phyloP scores from a whole-genome alignment of 1,140 invertebrate species.

The Lysiphlebus fabarum region DNA sequence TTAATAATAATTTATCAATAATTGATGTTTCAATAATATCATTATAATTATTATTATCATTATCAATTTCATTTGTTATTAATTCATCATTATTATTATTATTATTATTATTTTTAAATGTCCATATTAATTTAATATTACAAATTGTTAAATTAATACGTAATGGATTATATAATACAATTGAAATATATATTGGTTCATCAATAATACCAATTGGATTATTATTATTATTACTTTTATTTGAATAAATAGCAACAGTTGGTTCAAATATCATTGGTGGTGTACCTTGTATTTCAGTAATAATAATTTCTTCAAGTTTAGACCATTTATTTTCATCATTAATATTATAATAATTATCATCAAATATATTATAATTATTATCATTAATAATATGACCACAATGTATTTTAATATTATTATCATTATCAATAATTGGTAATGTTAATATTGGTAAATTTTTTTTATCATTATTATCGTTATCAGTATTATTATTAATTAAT shows the following conservation, averaged over 20 bases:
- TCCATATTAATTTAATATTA: conserved; percentile 79
- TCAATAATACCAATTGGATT: conserved; percentile 70
- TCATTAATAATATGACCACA: conserved; percentile 55
- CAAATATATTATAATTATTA: conserved; percentile 35
- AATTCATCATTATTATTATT: conserved; percentile 49
- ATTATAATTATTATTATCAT: conserved; percentile 34
- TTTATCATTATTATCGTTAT: conserved; percentile 40
- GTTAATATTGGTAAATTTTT: conserved; percentile 60
- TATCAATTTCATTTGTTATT: conserved; percentile 46
- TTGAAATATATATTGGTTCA: conserved; percentile 77
- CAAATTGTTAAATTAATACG: conserved; percentile 70
- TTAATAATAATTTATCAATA: conserved; percentile 46
- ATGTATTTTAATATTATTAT: conserved; percentile 65
- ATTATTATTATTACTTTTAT: conserved; percentile 63
- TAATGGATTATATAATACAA: conserved; percentile 78
- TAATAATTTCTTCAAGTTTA: conserved; percentile 75
- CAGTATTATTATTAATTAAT: conserved; percentile 54
- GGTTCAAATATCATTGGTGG: conserved; percentile 76
- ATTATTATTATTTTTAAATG: conserved; percentile 49
- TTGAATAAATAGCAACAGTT: conserved; percentile 66
- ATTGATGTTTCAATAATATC: conserved; percentile 49
- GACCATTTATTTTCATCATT: conserved; percentile 59
- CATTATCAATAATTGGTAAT: conserved; percentile 63
- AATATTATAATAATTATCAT: conserved; percentile 30
- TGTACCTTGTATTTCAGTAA: conserved; percentile 67